Evolutionary conservation across 2,888 invertebrate genomes (phyloP), one percentile per base, ranked within the genome.

Genomic region (Stenoptilia bipunctidactyla): DNA sequence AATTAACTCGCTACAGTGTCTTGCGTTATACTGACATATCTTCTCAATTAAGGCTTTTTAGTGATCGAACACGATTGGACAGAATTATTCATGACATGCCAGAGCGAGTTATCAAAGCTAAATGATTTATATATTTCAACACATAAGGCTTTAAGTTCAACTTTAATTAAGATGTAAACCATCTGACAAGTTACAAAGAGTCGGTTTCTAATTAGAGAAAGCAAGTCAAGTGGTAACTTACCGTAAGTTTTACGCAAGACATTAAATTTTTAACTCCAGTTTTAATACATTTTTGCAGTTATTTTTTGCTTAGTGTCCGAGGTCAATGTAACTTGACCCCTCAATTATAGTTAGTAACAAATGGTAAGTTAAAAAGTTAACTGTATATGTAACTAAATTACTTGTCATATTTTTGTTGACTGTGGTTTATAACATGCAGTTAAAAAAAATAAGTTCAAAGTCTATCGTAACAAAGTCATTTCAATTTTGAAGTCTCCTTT

Each of bases 31-130:
- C 62, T 64, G 61, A 67, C 66, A 48, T 53, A 68, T 65, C 61
- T 62, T 70, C 70, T 76, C 74, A 77, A 79, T 77, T 77, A 79
- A 73, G 65, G 58, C 58, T 65, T 66, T 68, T 67, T 68, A 59
- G 61, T 48, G 53, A 52, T 65, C 70, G 70, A 73, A 71, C 68
- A 66, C 61, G 59, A 56, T 49, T 46, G 45, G 52, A 54, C 54
- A 58, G 69, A 75, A 79, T 77, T 66, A 79, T 77, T 77, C 76
- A 76, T 77, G 72, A 71, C 59, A 60, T 55, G 56, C 55, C 56
- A 57, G 50, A 46, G 52, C 56, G 48, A 64, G 67, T 62, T 64
- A 60, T 68, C 68, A 62, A 56, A 45, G 41, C 46, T 49, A 51
- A 57, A 62, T 61, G 54, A 59, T 61, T 61, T 60, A 61, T 58